Evolutionary conservation across 2,888 invertebrate genomes (phyloP).

Genomic region (Brenthis hecate): DNA sequence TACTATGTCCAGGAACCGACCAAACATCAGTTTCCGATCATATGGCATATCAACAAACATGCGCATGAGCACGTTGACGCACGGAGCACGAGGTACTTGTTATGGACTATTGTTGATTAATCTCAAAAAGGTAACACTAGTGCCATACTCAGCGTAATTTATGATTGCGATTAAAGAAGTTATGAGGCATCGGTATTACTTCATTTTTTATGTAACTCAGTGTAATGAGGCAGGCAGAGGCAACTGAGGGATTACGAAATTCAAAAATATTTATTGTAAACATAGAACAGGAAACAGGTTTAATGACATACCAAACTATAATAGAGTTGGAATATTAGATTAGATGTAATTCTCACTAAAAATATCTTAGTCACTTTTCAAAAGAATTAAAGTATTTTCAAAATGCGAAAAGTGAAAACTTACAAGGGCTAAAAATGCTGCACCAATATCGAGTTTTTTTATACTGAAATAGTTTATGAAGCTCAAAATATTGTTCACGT

Average conservation of each 20-base stretch:
- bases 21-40: conserved; percentile 23
- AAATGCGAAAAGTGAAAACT: no score
- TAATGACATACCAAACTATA: no score
- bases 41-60: conserved; percentile 33
- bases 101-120: conserved; percentile 33
- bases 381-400: no score
- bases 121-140: conserved; percentile 13
- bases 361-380: no score
- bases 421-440: no score
- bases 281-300: no score
- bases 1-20: conserved; percentile 31
- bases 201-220: conserved; percentile 10
- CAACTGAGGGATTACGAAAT: no score
- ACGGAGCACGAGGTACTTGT: conserved; percentile 33
- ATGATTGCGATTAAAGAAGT: neutral
- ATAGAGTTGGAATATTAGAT: no score
- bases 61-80: conserved; percentile 41
- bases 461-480: no score
- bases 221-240: neutral
- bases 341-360: no score
- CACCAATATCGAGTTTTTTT: no score
- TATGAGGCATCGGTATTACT: neutral
- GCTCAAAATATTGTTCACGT: neutral
- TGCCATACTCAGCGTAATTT: conserved; percentile 19
- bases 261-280: no score